Percentiles rank a stretch among this genome's conserved stretches.
Evolutionary conservation across 1,140 invertebrate genomes (phyloP).

Genomic region (Tachypleus tridentatus): DNA sequence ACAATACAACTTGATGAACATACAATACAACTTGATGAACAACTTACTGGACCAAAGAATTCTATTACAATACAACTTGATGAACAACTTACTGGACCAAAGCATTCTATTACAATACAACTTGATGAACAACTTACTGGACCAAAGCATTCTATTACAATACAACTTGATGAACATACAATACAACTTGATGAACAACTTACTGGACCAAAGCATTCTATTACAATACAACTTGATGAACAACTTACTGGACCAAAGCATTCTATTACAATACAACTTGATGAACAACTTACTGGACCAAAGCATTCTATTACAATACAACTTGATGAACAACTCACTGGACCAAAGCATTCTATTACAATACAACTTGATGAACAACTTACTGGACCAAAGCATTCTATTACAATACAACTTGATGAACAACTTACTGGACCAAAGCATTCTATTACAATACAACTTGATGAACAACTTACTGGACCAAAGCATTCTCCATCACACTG

Average conservation of each 20-base stretch:
- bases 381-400: slow-evolving; percentile 61
- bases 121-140: slow-evolving; percentile 33
- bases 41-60: slow-evolving; percentile 55
- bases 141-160: slow-evolving; percentile 68
- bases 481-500: slow-evolving; percentile 72
- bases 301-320: slow-evolving; percentile 61
- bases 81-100: slow-evolving; percentile 44
- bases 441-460: slow-evolving; percentile 35
- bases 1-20: background rate
- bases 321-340: slow-evolving; percentile 28
- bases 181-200: background rate
- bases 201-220: slow-evolving; percentile 61
- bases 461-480: slow-evolving; percentile 44
- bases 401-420: too few species aligned
- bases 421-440: slow-evolving; percentile 55
- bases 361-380: background rate
- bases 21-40: too few species aligned
- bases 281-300: slow-evolving; percentile 44
- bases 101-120: slow-evolving; percentile 59
- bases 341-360: slow-evolving; percentile 69
- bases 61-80: slow-evolving; percentile 35
- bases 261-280: slow-evolving; percentile 35
- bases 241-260: slow-evolving; percentile 55
- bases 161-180: background rate
- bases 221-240: too few species aligned